Percentiles rank a stretch among this genome's conserved stretches.
Evolutionary conservation across 2,888 invertebrate species (phyloP).

Genomic region (Loripinus fragilis): DNA sequence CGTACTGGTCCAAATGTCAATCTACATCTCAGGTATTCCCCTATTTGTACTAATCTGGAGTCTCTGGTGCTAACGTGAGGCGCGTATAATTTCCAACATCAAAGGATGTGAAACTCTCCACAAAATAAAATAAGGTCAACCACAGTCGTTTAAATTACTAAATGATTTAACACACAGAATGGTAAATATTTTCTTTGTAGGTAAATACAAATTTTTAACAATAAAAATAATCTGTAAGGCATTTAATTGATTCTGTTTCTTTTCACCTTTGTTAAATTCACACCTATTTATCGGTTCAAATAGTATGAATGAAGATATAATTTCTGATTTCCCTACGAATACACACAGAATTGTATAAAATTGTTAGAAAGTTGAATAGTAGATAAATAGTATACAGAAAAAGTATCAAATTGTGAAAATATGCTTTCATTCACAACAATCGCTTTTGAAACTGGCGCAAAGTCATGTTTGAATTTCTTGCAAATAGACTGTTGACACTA

Average conservation of each 20-base stretch:
- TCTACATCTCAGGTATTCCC: too few species aligned
- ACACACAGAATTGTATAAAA: neutral
- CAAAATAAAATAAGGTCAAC: too few species aligned
- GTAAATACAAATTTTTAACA: neutral
- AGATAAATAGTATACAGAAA: conserved; percentile 5
- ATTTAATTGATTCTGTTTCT: conserved; percentile 4
- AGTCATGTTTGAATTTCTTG: neutral
- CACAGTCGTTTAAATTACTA: neutral
- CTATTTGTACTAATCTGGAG: too few species aligned
- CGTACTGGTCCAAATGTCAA: too few species aligned
- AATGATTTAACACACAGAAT: neutral
- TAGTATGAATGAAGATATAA: neutral
- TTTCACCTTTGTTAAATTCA: conserved; percentile 4
- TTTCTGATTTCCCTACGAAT: conserved; percentile 12
- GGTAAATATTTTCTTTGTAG: neutral
- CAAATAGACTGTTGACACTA: neutral
- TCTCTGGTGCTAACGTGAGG: too few species aligned
- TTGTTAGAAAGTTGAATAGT: conserved; percentile 15
- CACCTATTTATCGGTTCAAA: conserved; percentile 7
- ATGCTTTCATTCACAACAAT: neutral
- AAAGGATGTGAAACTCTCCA: too few species aligned
- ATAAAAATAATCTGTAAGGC: neutral
- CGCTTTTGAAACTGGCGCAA: neutral
- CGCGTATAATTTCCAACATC: too few species aligned
- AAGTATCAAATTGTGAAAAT: conserved; percentile 12